Base-by-base conservation (phyloP, 2,113 vertebrate species). In the Xiphophorus hellerii region DNA sequence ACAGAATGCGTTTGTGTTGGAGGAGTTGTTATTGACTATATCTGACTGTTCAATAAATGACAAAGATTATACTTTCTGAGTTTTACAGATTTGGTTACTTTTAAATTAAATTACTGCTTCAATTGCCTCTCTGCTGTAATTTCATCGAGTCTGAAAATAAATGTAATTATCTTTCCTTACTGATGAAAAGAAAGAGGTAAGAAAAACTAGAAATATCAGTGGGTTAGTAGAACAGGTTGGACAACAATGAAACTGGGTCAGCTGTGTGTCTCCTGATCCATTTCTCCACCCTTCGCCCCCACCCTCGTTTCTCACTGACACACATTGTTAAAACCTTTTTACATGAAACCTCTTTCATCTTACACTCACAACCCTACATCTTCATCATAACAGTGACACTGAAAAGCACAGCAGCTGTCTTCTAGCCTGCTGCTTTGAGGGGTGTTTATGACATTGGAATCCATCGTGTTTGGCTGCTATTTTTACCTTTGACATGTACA, bases 171-270 rank as follows among this genome's bases (percentile, higher is more conserved):
- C 31, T 39, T n/a, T 14, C 54, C 48, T 27, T 60, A 35, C 67
- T 54, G 70, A 60, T 75, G 11, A 69, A 51, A 27, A 22, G 8
- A 37, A 79, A 72, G 66, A 39, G 35, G 37, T 65, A 27, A 86
- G 60, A 74, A 64, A 81, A 85, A 74, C 62, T 66, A 71, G 2
- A 7, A 6, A 71, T 70, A 35, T 77, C 54, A 78, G 54, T 88
- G 58, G 84, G 80, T 88, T 76, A 86, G 83, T 80, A 28, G 84
- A 78, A 84, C 82, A 84, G 73, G 73, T 70, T 74, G 39, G 28
- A 86, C 12, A 22, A 86, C 78, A 80, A 79, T 67, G 60, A 65
- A 90, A 85, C n/a, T 90, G 78, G 89, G 88, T 90, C 89, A 88
- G 73, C 61, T 61, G 37, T 86, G 84, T 72, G 61, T 81, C 69